A percentile compares a stretch with the other conserved stretches of the same genome.
Evolutionary conservation across 2,888 invertebrate genomes (phyloP).

Genomic region (Drosophila monieri): DNA sequence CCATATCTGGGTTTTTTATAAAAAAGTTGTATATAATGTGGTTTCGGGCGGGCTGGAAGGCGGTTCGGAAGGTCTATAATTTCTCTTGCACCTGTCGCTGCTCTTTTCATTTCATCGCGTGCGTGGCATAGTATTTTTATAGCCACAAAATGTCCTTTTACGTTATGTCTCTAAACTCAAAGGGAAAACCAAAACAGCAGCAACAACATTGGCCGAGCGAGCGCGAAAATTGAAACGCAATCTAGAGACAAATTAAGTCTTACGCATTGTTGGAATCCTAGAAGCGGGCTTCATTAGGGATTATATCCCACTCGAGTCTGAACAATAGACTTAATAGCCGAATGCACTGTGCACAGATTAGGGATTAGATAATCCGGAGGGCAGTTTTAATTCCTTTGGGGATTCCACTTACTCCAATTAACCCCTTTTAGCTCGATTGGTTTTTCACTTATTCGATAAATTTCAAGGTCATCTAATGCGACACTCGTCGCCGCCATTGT

Average conservation of each 20-base stretch:
- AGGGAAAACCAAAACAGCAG: slow-evolving; percentile 18
- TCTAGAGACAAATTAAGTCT: slow-evolving; percentile 5
- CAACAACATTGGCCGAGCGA: slow-evolving; percentile 8
- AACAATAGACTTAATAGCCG: neutral
- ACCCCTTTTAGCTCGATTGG: slow-evolving; percentile 27
- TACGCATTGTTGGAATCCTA: slow-evolving; percentile 5
- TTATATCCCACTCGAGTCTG: neutral
- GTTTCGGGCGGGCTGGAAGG: neutral
- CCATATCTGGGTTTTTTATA: slow-evolving; percentile 21
- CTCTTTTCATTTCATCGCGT: slow-evolving; percentile 62
- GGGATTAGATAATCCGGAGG: neutral
- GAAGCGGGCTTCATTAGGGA: slow-evolving; percentile 2
- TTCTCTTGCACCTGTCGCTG: slow-evolving; percentile 61
- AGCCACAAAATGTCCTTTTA: slow-evolving; percentile 73
- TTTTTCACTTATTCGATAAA: slow-evolving; percentile 17
- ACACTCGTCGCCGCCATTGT: slow-evolving; percentile 6
- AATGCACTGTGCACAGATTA: slow-evolving; percentile 9
- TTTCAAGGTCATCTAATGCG: slow-evolving; percentile 37
- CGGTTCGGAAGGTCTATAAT: slow-evolving; percentile 22
- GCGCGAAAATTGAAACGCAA: slow-evolving; percentile 21
- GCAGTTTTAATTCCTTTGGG: neutral
- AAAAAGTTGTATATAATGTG: slow-evolving; percentile 14
- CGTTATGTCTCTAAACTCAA: slow-evolving; percentile 42
- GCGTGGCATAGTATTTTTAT: slow-evolving; percentile 68
- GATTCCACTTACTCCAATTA: slow-evolving; percentile 7